Evolutionary conservation across 2,113 vertebrate genomes (phyloP).

Genomic region (Burhinus oedicnemus): DNA sequence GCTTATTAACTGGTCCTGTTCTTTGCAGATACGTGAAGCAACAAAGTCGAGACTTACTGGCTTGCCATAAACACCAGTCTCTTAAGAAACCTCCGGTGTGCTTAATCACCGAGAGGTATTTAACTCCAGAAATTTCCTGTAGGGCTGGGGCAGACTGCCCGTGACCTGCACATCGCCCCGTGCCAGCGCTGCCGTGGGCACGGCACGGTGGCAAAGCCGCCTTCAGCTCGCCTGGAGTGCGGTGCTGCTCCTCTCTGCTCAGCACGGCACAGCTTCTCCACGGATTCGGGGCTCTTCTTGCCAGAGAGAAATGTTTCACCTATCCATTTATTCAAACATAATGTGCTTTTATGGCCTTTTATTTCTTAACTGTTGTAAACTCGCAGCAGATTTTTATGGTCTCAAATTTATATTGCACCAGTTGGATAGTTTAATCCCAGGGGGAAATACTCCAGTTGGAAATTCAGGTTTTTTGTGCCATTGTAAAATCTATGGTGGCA

Average conservation of each 20-base stretch:
- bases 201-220: not conserved
- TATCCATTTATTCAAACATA: not conserved
- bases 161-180: accelerated
- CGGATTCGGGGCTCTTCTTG: not conserved
- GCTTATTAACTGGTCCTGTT: not conserved
- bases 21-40: not conserved
- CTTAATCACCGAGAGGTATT: not conserved
- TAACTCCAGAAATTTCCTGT: not conserved
- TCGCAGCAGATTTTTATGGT: not conserved
- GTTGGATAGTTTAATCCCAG: not conserved
- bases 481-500: not conserved
- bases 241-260: not conserved
- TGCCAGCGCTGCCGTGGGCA: not conserved
- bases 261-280: not conserved
- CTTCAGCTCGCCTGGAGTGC: not conserved
- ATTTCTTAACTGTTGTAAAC: constrained; percentile 36
- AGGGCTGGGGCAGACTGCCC: accelerated
- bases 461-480: not conserved
- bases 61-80: accelerated
- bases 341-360: constrained; percentile 37
- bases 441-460: constrained; percentile 15
- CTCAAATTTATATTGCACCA: constrained; percentile 1
- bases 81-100: no score
- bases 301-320: not conserved
- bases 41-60: accelerated